Conservation (phyloP, 1,140 invertebrate genomes). For the Bathynomus jamesi region DNA sequence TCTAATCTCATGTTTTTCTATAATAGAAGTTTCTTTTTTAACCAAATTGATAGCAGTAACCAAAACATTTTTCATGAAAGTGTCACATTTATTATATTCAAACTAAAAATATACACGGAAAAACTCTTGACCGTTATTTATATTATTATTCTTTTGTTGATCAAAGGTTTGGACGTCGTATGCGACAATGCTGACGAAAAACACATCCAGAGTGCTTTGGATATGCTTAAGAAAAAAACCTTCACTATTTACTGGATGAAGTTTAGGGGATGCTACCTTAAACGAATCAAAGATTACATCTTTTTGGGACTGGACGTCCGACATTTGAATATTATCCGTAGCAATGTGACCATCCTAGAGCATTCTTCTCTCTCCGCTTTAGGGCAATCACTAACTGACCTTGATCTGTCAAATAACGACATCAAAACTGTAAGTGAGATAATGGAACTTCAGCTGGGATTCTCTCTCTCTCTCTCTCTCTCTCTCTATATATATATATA, state of each 20-base stretch:
- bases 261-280: conserved; percentile 32
- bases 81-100: neutral
- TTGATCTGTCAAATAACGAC: conserved; percentile 40
- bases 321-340: conserved; percentile 34
- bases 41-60: neutral
- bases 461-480: too few relatives aligned
- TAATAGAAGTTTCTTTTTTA: neutral
- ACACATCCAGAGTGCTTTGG: conserved; percentile 28
- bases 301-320: conserved; percentile 32
- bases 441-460: neutral
- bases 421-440: conserved; percentile 31
- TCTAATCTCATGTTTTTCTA: neutral
- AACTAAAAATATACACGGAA: neutral
- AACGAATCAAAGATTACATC: conserved; percentile 29
- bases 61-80: neutral
- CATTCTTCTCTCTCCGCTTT: conserved; percentile 28
- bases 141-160: neutral
- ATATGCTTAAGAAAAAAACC: conserved; percentile 22
- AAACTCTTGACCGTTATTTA: neutral
- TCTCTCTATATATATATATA: too few relatives aligned
- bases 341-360: conserved; percentile 32
- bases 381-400: conserved; percentile 28
- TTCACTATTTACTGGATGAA: conserved; percentile 37
- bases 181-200: conserved; percentile 28
- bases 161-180: conserved; percentile 25